phyloP scores from a whole-genome alignment of 2,888 invertebrate genomes.

The Agriotes lineatus region DNA sequence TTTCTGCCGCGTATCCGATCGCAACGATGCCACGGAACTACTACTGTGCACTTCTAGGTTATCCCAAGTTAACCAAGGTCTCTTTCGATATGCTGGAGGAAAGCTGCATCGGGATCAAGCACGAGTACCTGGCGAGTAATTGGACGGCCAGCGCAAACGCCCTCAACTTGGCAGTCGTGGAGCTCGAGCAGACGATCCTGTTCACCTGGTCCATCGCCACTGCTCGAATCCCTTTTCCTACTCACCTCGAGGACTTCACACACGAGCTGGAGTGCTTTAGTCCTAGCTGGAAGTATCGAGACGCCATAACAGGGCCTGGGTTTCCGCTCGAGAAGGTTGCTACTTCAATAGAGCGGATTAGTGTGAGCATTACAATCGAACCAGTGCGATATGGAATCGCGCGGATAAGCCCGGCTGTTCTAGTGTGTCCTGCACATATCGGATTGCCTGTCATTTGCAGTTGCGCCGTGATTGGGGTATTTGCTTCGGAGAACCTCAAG shows the following conservation, averaged over 20 bases:
- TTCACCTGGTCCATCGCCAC: conserved; percentile 12
- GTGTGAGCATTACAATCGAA: background rate
- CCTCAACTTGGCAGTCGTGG: background rate
- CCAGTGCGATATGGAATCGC: background rate
- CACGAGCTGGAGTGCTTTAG: background rate
- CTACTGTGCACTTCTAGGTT: background rate
- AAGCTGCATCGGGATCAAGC: background rate
- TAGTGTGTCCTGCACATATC: background rate
- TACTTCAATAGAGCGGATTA: background rate
- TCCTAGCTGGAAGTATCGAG: background rate
- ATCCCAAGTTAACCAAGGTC: background rate
- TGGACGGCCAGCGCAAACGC: background rate
- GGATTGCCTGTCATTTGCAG: conserved; percentile 15
- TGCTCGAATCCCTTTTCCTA: background rate
- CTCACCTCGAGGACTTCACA: background rate
- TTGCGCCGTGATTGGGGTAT: background rate
- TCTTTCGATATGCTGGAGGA: background rate
- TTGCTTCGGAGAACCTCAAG: no score
- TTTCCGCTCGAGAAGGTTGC: background rate
- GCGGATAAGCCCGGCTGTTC: background rate
- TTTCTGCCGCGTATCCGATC: conserved; percentile 20
- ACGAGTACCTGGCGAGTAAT: background rate
- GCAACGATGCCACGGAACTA: background rate
- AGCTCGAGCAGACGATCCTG: background rate
- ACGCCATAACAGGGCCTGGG: background rate